Evolutionary conservation across 2,113 vertebrate species (phyloP).

Genomic region (Aleadryas rufinucha): DNA sequence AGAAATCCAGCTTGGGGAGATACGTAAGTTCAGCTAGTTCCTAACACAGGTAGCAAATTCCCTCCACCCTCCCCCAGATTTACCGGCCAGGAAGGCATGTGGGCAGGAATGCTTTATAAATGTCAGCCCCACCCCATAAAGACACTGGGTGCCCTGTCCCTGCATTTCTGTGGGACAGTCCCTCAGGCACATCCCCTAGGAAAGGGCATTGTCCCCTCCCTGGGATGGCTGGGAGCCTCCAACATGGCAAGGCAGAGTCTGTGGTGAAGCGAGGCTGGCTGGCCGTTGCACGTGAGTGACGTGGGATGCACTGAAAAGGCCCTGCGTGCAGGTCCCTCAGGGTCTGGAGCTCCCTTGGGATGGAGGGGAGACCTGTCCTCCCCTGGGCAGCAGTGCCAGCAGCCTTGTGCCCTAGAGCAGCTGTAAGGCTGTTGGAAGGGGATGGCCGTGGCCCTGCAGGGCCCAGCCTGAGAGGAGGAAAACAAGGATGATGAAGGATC

Average conservation of each 20-base stretch:
- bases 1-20: conserved; percentile 50
- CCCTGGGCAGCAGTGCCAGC: not conserved
- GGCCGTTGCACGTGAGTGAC: not conserved
- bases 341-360: not conserved
- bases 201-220: not conserved
- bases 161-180: not conserved
- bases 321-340: not conserved
- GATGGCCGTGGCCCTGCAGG: not conserved
- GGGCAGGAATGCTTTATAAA: not conserved
- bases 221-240: not conserved
- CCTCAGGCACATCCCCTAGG: not conserved
- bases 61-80: conserved; percentile 10
- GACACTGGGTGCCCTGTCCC: not conserved
- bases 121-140: not conserved
- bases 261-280: not conserved
- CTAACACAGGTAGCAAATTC: conserved; percentile 39
- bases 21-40: conserved; percentile 1
- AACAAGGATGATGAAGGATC: not conserved
- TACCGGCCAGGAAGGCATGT: conserved; percentile 26
- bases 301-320: not conserved
- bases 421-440: not conserved
- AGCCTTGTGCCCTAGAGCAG: not conserved
- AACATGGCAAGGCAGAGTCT: not conserved
- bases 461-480: not conserved
- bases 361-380: not conserved